Evolutionary conservation across 2,888 invertebrate genomes (phyloP).

Genomic region (Plemyria rubiginata): DNA sequence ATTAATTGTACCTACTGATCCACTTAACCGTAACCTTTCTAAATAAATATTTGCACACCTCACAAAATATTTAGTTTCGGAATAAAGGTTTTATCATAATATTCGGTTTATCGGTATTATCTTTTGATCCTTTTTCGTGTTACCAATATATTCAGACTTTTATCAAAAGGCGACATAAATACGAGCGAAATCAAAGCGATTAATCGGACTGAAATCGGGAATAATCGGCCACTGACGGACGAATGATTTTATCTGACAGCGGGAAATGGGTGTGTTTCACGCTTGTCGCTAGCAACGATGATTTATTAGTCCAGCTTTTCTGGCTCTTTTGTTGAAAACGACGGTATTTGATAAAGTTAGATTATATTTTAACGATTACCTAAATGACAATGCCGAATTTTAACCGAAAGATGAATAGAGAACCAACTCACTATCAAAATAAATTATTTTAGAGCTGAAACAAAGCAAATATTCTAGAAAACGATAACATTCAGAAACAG

Average conservation of each 20-base stretch:
- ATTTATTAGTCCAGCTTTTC: constrained; percentile 33
- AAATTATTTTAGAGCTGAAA: no score
- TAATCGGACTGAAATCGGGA: constrained; percentile 54
- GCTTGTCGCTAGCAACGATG: constrained; percentile 38
- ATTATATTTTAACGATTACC: background rate
- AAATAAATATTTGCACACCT: no score
- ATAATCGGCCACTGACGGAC: constrained; percentile 23
- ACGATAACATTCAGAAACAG: no score
- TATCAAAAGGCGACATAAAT: constrained; percentile 44
- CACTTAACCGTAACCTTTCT: no score
- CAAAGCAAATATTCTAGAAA: no score
- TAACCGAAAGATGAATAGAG: no score
- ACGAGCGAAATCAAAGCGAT: constrained; percentile 47
- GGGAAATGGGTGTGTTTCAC: constrained; percentile 33
- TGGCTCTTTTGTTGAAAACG: constrained; percentile 29
- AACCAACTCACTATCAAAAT: no score
- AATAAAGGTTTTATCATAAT: no score
- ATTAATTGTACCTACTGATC: no score
- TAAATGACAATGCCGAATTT: background rate
- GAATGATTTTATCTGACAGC: constrained; percentile 34
- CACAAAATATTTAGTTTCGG: no score
- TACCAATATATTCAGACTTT: background rate
- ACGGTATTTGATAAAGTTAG: background rate
- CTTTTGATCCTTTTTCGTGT: no score
- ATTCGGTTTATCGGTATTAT: no score